Evolutionary conservation across 2,797 vertebrate species (phyloP), one percentile per base, ranked within the genome.

Genomic region (Limnodromus scolopaceus): DNA sequence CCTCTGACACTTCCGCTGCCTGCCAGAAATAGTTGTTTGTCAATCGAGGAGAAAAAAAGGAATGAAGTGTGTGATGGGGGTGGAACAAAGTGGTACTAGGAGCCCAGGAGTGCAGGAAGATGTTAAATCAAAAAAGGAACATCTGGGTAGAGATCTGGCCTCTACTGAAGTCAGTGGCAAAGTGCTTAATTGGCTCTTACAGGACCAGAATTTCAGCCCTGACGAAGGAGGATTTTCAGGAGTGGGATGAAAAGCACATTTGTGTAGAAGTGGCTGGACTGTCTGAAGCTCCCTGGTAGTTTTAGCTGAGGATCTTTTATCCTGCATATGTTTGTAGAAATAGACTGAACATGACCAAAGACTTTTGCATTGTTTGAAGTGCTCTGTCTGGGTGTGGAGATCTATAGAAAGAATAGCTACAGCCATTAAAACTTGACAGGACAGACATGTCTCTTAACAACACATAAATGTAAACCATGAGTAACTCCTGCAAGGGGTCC

Each of bases 1-100:
- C 82, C 80, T 92, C 49, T 93, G 90, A 76, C 43, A 36, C 90
- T 94, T 94, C 92, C 23, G 4, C 65, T 65, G 74, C 79, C 75
- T 92, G 95, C 87, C 90, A 96, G 90, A 92, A 95, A 90, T 71
- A 80, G 70, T 34, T 91, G 74, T 89, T 95, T 95, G 88, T 96
- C 88, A 87, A 4, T 25, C 0, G 1, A 16, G 39, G 46, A 82
- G 58, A 32, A 84, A 84, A 93, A 89, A 84, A 43, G 84, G 65
- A 82, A 87, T 91, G 22, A 89, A 92, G 23, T 27, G 49, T 80
- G 60, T 13, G 53, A 78, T 3, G 0, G 30, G 74, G 84, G 48
- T 9, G 13, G 78, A 92, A 87, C 61, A 89, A 93, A 93, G 84
- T 58, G 51, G 53, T 74, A 60, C 49, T 43, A 85, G 74, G 63